Conservation (phyloP, 1,140 invertebrate genomes). For the Nasonia vitripennis region DNA sequence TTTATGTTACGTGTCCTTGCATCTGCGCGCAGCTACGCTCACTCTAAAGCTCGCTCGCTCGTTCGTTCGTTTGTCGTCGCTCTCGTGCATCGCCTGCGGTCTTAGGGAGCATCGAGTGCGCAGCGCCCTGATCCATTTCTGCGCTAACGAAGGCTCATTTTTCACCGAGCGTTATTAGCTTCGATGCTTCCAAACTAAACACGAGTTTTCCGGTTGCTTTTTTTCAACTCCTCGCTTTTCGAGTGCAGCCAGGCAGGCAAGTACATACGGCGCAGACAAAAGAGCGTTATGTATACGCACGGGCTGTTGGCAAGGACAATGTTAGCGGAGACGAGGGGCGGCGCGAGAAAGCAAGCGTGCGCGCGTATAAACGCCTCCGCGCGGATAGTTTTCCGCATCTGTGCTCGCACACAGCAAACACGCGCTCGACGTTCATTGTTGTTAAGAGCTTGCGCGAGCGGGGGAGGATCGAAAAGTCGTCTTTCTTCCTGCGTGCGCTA, state of each 20-base stretch:
- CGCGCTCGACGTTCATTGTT: constrained; percentile 27
- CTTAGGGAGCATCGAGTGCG: neutral
- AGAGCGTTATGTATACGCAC: neutral
- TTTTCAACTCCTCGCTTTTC: neutral
- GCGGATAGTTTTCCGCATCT: constrained; percentile 40
- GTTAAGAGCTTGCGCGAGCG: constrained; percentile 4
- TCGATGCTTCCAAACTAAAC: neutral
- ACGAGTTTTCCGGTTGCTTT: neutral
- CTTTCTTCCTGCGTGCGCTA: too few relatives aligned
- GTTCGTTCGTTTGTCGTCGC: neutral
- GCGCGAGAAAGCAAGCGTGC: neutral
- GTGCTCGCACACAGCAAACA: constrained; percentile 10
- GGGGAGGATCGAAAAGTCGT: neutral
- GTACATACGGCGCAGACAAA: neutral
- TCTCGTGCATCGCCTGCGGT: neutral
- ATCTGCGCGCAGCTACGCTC: neutral
- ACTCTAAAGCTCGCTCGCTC: neutral
- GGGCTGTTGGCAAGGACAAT: constrained; percentile 2
- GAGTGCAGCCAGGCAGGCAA: too few relatives aligned
- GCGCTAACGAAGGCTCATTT: neutral
- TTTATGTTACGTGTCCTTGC: constrained; percentile 22
- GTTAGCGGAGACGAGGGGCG: constrained; percentile 8
- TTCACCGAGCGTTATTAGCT: too few relatives aligned
- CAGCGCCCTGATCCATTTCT: neutral
- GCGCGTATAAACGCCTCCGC: neutral